phyloP scores from a whole-genome alignment of 1,140 invertebrate species.

The Ctenoplectra terminalis region DNA sequence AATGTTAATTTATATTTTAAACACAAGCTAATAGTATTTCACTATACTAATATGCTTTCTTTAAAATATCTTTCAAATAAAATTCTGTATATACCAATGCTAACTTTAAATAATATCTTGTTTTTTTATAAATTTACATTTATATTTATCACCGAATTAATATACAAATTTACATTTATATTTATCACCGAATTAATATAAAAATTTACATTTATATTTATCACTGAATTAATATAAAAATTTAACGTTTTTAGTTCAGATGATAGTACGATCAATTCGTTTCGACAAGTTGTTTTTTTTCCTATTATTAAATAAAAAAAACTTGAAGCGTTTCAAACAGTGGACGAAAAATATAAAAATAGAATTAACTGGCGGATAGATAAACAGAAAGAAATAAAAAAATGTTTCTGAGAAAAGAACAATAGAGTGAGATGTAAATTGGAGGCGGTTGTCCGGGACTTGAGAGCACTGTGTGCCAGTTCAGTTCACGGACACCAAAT shows the following conservation, averaged over 20 bases:
- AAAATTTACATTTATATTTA: no score
- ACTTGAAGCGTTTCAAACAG: not conserved
- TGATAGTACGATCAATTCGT: no score
- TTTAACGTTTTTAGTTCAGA: no score
- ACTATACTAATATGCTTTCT: no score
- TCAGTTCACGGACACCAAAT: slow-evolving; percentile 82
- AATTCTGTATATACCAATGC: not conserved
- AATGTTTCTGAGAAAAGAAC: slow-evolving; percentile 23
- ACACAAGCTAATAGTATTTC: not conserved
- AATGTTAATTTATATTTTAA: not conserved
- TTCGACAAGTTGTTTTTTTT: no score
- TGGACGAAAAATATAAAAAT: not conserved
- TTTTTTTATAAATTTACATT: not conserved
- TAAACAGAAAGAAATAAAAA: not conserved
- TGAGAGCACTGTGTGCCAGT: slow-evolving; percentile 70
- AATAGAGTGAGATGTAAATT: slow-evolving; percentile 50
- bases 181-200: no score
- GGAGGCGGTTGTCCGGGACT: slow-evolving; percentile 60
- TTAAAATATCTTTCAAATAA: not conserved
- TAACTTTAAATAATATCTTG: no score
- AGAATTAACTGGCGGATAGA: no score
- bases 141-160: no score
- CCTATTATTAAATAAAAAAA: not conserved
- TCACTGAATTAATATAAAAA: no score
- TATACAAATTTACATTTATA: no score